Base-by-base conservation (phyloP, 1,140 invertebrate genomes). In the Agrypnia vestita region DNA sequence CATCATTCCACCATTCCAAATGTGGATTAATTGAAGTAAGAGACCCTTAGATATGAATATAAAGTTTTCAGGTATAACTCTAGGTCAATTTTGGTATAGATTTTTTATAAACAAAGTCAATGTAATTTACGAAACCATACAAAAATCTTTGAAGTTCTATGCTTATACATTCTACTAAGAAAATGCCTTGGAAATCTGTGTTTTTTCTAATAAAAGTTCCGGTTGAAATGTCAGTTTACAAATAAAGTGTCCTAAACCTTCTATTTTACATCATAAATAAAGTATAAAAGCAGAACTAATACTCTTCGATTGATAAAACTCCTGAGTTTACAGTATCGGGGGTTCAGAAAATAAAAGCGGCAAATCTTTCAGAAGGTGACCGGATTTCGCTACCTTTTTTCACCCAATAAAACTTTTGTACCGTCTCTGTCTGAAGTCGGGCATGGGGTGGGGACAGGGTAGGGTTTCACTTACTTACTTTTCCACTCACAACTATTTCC, bases 201-300 rank as follows among this genome's bases (percentile, higher is more conserved):
- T 64, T 64, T 64, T 35, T 13, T 35, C 12, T 64, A 13, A 25
- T 1, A n/a, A 11, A 64, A 25, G 19, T 64, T 43, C 19, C 61
- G 35, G 61, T 64, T 64, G 19, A 64, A 25, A 64, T 64, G 61
- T 64, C 61, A 64, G 61, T 64, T 64, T 64, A 64, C 61, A 64
- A 44, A 35, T 64, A 64, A 43, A 64, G 61, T 64, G 61, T 64
- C 61, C 61, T 44, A 35, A 64, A 64, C 61, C 61, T 64, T 64
- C 61, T 64, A 64, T 64, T 64, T 64, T 64, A 43, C 61, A 64
- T 64, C 61, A 64, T 64, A 64, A 64, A 64, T 64, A 64, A 64
- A 64, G 61, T 64, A 64, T 64, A 64, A 64, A 64, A 64, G 61
- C 61, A 13, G 61, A 64, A 64, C 61, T 64, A 64, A 64, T 64